phyloP scores from a whole-genome alignment of 2,888 invertebrate genomes.

The Pollenia angustigena region DNA sequence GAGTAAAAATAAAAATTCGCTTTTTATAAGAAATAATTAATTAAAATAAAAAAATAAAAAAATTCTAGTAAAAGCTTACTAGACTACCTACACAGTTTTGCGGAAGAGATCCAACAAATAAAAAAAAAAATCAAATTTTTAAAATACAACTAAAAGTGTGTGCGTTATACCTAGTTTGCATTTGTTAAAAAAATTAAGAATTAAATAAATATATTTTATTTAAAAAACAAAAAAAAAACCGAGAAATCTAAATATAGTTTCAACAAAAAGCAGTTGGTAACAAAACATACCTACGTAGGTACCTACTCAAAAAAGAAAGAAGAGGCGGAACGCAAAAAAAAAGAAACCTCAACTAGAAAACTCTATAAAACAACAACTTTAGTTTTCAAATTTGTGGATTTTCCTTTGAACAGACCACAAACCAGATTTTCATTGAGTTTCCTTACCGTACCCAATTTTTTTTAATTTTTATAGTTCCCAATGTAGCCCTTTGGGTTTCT shows the following conservation, averaged over 20 bases:
- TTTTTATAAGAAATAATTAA: constrained; percentile 3
- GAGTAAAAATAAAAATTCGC: neutral
- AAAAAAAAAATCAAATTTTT: neutral
- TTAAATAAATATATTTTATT: constrained; percentile 4
- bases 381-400: constrained; percentile 1
- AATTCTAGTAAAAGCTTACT: constrained; percentile 1
- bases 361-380: neutral
- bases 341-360: constrained; percentile 7
- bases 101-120: constrained; percentile 25
- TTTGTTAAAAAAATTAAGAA: constrained; percentile 12
- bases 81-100: neutral
- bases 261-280: constrained; percentile 52
- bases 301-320: constrained; percentile 1
- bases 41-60: neutral
- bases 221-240: constrained; percentile 12
- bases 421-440: neutral
- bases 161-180: neutral
- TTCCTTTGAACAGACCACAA: neutral
- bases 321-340: neutral
- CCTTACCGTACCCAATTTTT: neutral
- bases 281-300: constrained; percentile 19
- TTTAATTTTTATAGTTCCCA: constrained; percentile 77
- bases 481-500: constrained; percentile 80
- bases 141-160: constrained; percentile 14
- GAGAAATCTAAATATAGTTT: constrained; percentile 40